Evolutionary conservation across 2,888 invertebrate genomes (phyloP).

Genomic region (Diabrotica balteata): DNA sequence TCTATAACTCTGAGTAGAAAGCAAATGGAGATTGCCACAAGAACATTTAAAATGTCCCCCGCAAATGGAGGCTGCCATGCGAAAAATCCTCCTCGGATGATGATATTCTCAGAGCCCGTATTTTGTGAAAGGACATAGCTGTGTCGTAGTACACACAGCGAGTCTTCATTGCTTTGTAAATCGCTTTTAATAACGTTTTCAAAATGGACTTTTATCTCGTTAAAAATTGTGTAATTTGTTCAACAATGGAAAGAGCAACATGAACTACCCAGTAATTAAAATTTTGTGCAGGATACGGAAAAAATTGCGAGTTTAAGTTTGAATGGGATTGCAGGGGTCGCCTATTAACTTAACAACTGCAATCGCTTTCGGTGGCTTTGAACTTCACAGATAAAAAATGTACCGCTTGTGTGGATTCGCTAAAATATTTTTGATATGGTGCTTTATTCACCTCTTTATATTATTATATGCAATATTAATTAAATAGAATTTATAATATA

Average conservation of each 20-base stretch:
- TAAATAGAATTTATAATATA: too few relatives aligned
- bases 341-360: constrained; percentile 23
- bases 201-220: constrained; percentile 54
- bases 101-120: constrained; percentile 36
- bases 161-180: constrained; percentile 52
- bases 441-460: too few relatives aligned
- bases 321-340: constrained; percentile 22
- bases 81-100: constrained; percentile 46
- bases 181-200: constrained; percentile 53
- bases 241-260: constrained; percentile 41
- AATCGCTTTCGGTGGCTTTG: constrained; percentile 13
- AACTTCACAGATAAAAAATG: constrained; percentile 7
- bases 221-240: constrained; percentile 50
- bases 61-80: constrained; percentile 46
- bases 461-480: too few relatives aligned
- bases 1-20: constrained; percentile 5
- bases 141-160: constrained; percentile 34
- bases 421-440: neutral
- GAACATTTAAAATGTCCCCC: constrained; percentile 25
- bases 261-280: constrained; percentile 40
- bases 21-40: constrained; percentile 13
- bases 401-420: neutral
- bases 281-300: constrained; percentile 36
- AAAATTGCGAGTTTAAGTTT: constrained; percentile 32
- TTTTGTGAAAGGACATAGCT: constrained; percentile 52